These are phyloP conservation scores for Malurus leucopterus DNA, from an alignment of 2,797 vertebrate genomes.

Conservation along the genomic window DNA sequence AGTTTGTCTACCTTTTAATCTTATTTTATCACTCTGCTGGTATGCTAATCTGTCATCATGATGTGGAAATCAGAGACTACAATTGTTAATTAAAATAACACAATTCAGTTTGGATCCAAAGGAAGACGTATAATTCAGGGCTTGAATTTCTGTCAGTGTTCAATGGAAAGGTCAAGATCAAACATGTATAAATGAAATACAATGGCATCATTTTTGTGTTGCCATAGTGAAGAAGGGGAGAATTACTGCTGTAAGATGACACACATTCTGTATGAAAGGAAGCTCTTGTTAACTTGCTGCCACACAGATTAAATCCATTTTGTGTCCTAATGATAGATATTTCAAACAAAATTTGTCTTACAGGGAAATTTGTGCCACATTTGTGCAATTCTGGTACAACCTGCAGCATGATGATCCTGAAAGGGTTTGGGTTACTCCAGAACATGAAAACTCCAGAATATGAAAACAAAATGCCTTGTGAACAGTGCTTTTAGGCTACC, in stretches of 20 bases:
- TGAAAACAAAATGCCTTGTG: not conserved
- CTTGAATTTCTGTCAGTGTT: not conserved
- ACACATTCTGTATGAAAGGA: not conserved
- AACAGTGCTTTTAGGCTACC: not conserved
- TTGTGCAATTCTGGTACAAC: not conserved
- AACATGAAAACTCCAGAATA: not conserved
- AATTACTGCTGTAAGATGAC: not conserved
- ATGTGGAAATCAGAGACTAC: constrained; percentile 16
- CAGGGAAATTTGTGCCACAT: not conserved
- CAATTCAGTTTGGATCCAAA: constrained; percentile 17
- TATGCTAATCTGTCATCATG: constrained; percentile 41
- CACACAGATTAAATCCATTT: not conserved
- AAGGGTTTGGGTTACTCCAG: not conserved
- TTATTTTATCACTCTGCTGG: constrained; percentile 40
- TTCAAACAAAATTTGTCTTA: not conserved
- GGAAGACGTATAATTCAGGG: not conserved
- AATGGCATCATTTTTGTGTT: not conserved
- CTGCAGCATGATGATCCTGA: not conserved
- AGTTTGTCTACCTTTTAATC: constrained; percentile 45
- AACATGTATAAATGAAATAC: not conserved
- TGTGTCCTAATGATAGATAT: not conserved
- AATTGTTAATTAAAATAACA: constrained; percentile 45
- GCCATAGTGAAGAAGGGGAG: not conserved
- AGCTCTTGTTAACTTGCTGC: not conserved
- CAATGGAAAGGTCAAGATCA: constrained; percentile 29